Evolutionary conservation across 2,888 invertebrate genomes (phyloP).

Genomic region (Apodemia duryi): DNA sequence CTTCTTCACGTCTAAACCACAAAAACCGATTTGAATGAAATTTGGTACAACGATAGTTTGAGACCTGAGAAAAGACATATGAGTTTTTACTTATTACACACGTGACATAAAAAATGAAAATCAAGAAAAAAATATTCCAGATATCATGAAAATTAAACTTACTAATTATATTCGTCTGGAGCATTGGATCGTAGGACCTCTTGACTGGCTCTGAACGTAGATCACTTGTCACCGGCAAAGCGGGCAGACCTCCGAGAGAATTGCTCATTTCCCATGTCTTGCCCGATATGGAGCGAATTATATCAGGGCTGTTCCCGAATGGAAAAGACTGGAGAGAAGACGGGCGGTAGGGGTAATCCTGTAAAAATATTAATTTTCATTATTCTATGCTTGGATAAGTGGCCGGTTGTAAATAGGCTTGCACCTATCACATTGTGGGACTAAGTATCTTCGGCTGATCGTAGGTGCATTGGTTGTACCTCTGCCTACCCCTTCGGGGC

Average conservation of each 20-base stretch:
- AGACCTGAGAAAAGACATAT: too few relatives aligned
- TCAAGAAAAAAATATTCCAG: too few relatives aligned
- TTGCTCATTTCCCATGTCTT: constrained; percentile 70
- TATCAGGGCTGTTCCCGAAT: constrained; percentile 62
- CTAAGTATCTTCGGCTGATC: too few relatives aligned
- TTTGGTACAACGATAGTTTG: too few relatives aligned
- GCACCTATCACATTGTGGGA: too few relatives aligned
- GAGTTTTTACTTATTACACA: too few relatives aligned
- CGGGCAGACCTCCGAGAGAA: constrained; percentile 53
- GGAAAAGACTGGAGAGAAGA: constrained; percentile 58
- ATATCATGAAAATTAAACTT: constrained; percentile 34
- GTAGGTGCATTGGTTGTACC: too few relatives aligned
- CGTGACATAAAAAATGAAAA: too few relatives aligned
- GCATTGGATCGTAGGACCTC: constrained; percentile 64
- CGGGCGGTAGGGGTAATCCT: constrained; percentile 67
- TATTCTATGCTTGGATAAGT: background rate
- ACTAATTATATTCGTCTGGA: constrained; percentile 66
- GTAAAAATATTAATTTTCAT: constrained; percentile 24
- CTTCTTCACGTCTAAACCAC: too few relatives aligned
- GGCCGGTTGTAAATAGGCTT: too few relatives aligned
- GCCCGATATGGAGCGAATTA: constrained; percentile 57
- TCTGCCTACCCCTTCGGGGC: too few relatives aligned
- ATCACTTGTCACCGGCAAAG: constrained; percentile 53
- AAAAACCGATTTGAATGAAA: too few relatives aligned
- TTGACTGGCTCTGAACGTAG: constrained; percentile 62